phyloP scores from a whole-genome alignment of 2,797 vertebrate genomes.

The Sebastes flavidus region DNA sequence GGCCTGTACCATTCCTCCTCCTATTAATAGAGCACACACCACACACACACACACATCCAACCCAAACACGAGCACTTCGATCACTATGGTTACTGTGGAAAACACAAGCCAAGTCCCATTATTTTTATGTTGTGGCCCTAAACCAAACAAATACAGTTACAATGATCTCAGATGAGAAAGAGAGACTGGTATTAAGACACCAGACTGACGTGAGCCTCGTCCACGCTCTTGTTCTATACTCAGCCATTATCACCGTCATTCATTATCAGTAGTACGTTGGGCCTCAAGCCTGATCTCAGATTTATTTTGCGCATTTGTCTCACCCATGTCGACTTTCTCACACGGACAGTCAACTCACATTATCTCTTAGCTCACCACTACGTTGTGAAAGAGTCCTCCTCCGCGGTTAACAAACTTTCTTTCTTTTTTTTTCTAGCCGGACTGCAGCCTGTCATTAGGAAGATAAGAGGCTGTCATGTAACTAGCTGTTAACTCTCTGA shows the following conservation, averaged over 20 bases:
- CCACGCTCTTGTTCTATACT: background rate
- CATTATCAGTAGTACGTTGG: background rate
- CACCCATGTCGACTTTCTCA: background rate
- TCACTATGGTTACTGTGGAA: constrained; percentile 69
- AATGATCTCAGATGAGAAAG: background rate
- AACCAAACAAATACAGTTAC: background rate
- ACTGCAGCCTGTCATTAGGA: constrained; percentile 43
- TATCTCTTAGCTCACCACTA: background rate
- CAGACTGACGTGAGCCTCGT: background rate
- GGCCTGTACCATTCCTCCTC: constrained; percentile 73
- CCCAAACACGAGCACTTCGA: constrained; percentile 71
- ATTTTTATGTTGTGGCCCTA: constrained; percentile 1
- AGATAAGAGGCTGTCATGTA: constrained; percentile 51
- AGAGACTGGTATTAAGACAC: background rate
- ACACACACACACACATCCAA: constrained; percentile 49
- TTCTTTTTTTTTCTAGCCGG: background rate
- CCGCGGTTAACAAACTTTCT: background rate
- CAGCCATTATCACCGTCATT: background rate
- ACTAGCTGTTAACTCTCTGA: constrained; percentile 27
- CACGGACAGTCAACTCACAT: background rate
- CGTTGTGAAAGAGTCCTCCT: background rate
- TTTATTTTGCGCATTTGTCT: background rate
- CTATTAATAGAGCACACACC: constrained; percentile 78
- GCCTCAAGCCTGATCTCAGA: background rate
- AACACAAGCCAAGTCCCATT: constrained; percentile 23